Conservation (phyloP, 2,797 vertebrate genomes). For the Semotilus atromaculatus region DNA sequence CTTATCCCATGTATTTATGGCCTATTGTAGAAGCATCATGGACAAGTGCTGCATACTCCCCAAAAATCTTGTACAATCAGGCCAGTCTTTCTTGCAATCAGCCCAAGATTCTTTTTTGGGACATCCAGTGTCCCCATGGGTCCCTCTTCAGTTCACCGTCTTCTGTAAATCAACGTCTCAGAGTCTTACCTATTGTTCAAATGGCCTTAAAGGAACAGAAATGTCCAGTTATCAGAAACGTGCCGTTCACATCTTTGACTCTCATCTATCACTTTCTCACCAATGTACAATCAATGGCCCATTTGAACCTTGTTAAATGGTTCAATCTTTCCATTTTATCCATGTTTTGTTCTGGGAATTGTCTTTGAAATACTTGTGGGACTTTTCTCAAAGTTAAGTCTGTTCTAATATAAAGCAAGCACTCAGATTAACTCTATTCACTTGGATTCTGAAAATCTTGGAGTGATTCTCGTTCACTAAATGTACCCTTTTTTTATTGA, state of each 20-base stretch:
- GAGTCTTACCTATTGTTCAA: constrained; percentile 56
- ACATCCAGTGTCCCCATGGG: constrained; percentile 63
- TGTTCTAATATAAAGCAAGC: constrained; percentile 10
- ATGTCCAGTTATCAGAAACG: constrained; percentile 62
- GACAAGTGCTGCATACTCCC: constrained; percentile 56
- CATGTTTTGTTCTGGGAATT: constrained; percentile 30
- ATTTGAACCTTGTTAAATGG: constrained; percentile 33
- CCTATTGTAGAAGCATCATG: constrained; percentile 61
- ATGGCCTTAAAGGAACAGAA: constrained; percentile 36
- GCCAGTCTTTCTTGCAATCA: constrained; percentile 76
- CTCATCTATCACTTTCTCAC: constrained; percentile 63
- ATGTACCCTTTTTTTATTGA: constrained; percentile 65
- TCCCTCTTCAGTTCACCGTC: constrained; percentile 59
- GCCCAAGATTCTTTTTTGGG: constrained; percentile 70
- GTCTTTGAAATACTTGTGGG: constrained; percentile 15
- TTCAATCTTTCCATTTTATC: constrained; percentile 27
- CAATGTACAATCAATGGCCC: constrained; percentile 68
- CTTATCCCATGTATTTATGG: constrained; percentile 59
- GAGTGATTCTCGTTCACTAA: constrained; percentile 56
- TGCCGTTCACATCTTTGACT: constrained; percentile 58
- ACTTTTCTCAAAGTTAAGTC: constrained; percentile 43
- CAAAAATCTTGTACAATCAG: constrained; percentile 72
- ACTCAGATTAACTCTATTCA: background rate
- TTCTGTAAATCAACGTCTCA: constrained; percentile 71
- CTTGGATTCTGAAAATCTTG: constrained; percentile 60